Percentiles rank a stretch among this genome's conserved stretches.
Evolutionary conservation across 1,140 invertebrate species (phyloP).

Genomic region (Pissodes strobi): DNA sequence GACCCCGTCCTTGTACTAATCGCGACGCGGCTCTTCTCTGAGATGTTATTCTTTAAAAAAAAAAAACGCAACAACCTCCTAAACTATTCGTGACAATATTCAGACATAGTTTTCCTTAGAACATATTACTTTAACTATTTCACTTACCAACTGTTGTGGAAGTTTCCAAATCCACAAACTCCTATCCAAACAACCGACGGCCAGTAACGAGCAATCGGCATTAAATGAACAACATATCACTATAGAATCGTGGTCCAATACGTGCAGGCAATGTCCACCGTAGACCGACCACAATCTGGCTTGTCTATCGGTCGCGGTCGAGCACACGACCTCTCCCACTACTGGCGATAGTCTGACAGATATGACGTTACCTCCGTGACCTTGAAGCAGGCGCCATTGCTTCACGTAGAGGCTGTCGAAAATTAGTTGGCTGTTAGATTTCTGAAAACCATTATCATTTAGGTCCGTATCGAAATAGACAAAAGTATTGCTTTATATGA

Average conservation of each 20-base stretch:
- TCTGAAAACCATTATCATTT: constrained; percentile 21
- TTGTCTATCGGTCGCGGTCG: constrained; percentile 56
- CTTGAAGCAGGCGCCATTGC: constrained; percentile 53
- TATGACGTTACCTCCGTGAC: constrained; percentile 64
- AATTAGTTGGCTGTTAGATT: constrained; percentile 14
- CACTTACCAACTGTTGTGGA: constrained; percentile 59
- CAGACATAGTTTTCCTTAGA: too few relatives aligned
- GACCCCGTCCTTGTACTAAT: too few relatives aligned
- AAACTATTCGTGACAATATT: too few relatives aligned
- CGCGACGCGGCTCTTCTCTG: too few relatives aligned
- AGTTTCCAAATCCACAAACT: constrained; percentile 62
- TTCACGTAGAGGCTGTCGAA: constrained; percentile 46
- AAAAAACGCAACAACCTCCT: too few relatives aligned
- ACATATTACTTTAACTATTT: too few relatives aligned
- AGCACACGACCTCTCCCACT: constrained; percentile 54
- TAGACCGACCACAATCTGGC: constrained; percentile 58
- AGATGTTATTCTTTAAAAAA: too few relatives aligned
- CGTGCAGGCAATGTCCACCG: constrained; percentile 61
- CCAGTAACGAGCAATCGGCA: constrained; percentile 58
- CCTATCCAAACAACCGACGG: constrained; percentile 63
- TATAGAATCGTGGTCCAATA: constrained; percentile 63
- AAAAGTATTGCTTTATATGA: background rate
- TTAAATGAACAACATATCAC: constrained; percentile 63
- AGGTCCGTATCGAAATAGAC: background rate
- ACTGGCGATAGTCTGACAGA: constrained; percentile 61